phyloP scores from a whole-genome alignment of 2,888 invertebrate genomes.

The Busseola fusca region DNA sequence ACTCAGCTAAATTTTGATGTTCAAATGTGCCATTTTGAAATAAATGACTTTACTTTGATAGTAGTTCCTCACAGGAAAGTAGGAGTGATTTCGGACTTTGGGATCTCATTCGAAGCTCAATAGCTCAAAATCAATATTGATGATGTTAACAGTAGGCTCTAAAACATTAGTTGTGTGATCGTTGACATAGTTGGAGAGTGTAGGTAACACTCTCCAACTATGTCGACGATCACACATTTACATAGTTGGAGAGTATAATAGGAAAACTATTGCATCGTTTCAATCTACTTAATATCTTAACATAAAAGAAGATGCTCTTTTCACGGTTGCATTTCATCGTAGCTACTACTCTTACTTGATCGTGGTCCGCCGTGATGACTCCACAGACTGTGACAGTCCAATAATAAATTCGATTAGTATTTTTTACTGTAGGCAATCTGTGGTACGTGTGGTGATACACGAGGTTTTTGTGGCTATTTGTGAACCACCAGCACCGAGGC shows the following conservation, averaged over 20 bases:
- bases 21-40: not conserved
- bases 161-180: no score
- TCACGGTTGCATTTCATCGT: not conserved
- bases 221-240: not conserved
- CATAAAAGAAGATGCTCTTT: not conserved
- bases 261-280: not conserved
- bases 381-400: constrained; percentile 20
- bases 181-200: no score
- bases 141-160: not conserved
- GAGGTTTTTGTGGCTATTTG: constrained; percentile 50
- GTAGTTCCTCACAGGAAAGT: not conserved
- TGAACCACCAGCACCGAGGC: not conserved
- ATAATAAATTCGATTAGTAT: constrained; percentile 56
- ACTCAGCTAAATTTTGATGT: not conserved
- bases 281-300: not conserved
- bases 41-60: not conserved
- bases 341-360: not conserved
- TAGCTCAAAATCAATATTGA: not conserved
- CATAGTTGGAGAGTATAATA: not conserved
- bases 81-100: not conserved
- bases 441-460: constrained; percentile 44
- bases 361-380: constrained; percentile 8
- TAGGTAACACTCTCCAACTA: no score
- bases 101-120: not conserved
- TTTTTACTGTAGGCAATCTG: constrained; percentile 54